Evolutionary conservation across 2,797 vertebrate species (phyloP).

Genomic region (Pachyuromys duprasi): DNA sequence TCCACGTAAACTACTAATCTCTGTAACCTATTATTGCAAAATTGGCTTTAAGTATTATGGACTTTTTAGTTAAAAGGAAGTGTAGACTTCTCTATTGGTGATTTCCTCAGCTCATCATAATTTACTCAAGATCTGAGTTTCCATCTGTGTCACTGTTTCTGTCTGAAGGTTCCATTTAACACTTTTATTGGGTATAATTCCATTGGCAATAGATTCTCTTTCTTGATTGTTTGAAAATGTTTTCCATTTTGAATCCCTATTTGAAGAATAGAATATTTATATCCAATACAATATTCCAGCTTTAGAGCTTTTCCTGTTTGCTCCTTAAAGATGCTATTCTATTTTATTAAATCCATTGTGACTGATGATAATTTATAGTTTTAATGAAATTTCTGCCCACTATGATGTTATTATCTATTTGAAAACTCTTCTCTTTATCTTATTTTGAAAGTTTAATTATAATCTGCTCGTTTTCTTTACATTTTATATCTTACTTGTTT

Average conservation of each 20-base stretch:
- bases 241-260: neutral
- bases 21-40: neutral
- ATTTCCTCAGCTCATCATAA: neutral
- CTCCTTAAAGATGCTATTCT: neutral
- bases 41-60: neutral
- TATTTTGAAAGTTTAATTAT: neutral
- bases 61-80: neutral
- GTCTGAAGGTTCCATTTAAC: neutral
- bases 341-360: neutral
- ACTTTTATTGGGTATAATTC: neutral
- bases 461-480: neutral
- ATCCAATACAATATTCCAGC: neutral
- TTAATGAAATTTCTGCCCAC: neutral
- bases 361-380: neutral
- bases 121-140: neutral
- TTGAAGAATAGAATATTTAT: neutral
- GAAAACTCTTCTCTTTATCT: slow-evolving; percentile 21
- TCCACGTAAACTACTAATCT: neutral
- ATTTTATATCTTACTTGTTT: neutral
- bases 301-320: neutral
- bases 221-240: neutral
- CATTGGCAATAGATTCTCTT: neutral
- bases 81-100: neutral
- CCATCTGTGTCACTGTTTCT: neutral
- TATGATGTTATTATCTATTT: neutral